Base-by-base conservation (phyloP, 2,888 invertebrate species). In the Noctua comes region DNA sequence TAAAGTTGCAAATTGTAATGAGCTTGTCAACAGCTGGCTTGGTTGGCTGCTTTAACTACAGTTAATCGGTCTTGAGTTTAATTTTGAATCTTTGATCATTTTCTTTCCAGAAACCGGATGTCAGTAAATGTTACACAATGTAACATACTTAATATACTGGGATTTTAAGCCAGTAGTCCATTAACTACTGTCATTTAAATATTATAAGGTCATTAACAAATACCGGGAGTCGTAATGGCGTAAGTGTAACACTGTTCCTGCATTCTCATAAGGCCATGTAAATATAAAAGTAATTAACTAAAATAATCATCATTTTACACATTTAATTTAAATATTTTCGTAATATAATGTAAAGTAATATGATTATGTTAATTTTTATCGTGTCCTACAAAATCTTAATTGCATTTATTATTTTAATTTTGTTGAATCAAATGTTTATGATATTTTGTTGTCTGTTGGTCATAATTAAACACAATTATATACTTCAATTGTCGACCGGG, bases 311-410 rank as follows among this genome's bases (percentile, higher is more conserved):
- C 73, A 81, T 77, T 75, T 86, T 62, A 82, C 76, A 77, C 74
- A 76, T 74, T 77, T 68, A 79, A 88, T 88, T 86, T 88, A 75
- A 89, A 88, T 87, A 88, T 80, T 80, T 80, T 66, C 51, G 88
- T 87, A 84, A 88, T 88, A 81, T 77, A 81, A 88, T 77, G 57
- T 73, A 66, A 80, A 88, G 75, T 86, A 88, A 69, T 87, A 81
- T 78, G 75, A 82, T 88, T 87, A 89, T 87, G 86, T 86, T 70
- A 87, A 88, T 90, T 82, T 73, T 73, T 59, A 88, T 86, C 83
- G 80, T 86, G 85, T 88, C 85, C 89, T 87, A 88, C 86, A 86
- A 87, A 87, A 84, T 87, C 71, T 87, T 84, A 85, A 84, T 88
- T 82, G 74, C 79, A 64, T 83, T 43, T 66, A 83, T 86, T 79